These are phyloP conservation scores for Pterobdella sp. DNA, from an alignment of 2,888 invertebrate species.

Conservation along the genomic window DNA sequence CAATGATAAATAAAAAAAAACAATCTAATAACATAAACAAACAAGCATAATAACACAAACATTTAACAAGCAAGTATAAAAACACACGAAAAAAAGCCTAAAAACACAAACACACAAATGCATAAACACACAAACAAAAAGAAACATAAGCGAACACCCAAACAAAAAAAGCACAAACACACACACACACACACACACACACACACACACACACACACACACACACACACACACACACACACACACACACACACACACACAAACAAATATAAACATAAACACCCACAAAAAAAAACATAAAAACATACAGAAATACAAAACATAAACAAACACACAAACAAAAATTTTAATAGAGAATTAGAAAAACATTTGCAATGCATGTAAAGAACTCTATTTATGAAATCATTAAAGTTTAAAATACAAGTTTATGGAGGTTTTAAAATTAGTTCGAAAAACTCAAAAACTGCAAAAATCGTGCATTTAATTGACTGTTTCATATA, in stretches of 20 bases:
- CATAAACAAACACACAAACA: background rate
- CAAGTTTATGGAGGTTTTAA: no score
- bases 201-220: constrained; percentile 18
- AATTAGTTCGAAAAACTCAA: no score
- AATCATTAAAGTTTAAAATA: no score
- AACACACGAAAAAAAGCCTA: background rate
- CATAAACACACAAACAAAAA: background rate
- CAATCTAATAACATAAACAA: no score
- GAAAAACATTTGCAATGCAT: no score
- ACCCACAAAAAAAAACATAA: background rate
- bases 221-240: constrained; percentile 9
- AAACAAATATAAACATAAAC: background rate
- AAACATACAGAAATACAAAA: background rate
- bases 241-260: background rate
- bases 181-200: background rate
- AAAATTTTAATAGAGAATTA: no score
- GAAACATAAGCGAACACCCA: background rate
- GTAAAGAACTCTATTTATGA: no score
- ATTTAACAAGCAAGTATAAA: background rate
- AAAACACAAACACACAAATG: background rate
- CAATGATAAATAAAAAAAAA: no score
- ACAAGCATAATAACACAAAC: no score
- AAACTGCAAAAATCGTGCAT: no score
- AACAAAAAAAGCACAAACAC: background rate
- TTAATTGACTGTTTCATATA: no score